These are phyloP conservation scores for Neogale vison DNA, from an alignment of 2,113 vertebrate species.

Conservation along the genomic window DNA sequence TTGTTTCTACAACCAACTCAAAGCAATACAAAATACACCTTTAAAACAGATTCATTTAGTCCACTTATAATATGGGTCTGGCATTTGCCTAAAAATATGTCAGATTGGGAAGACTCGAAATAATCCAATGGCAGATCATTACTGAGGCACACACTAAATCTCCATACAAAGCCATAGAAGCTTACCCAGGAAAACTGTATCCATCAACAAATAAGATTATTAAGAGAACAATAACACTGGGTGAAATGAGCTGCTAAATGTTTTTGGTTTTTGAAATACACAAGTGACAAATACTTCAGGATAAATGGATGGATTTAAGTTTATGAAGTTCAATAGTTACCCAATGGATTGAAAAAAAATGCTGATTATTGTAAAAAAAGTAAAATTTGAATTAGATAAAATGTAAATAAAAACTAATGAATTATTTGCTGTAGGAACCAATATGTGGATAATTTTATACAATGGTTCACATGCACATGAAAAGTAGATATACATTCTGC, in stretches of 20 bases:
- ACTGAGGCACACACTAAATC: not conserved
- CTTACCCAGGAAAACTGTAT: not conserved
- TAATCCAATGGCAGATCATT: not conserved
- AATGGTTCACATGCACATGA: not conserved
- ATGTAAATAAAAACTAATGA: not conserved
- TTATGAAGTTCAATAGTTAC: not conserved
- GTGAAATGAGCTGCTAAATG: not conserved
- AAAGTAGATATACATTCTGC: not conserved
- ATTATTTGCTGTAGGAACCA: not conserved
- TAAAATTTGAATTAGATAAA: not conserved
- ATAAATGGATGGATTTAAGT: not conserved
- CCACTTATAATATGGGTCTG: not conserved
- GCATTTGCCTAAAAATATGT: not conserved
- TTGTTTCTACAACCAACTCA: not conserved
- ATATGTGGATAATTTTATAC: not conserved
- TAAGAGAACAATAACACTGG: not conserved
- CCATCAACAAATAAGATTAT: not conserved
- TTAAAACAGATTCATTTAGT: not conserved
- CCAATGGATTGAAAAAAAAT: not conserved
- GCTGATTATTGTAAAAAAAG: not conserved
- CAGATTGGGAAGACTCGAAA: not conserved
- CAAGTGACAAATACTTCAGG: not conserved
- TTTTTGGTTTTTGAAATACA: not conserved
- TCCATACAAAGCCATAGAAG: not conserved
- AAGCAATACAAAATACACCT: not conserved